phyloP scores from a whole-genome alignment of 2,888 invertebrate species.

The Leucania comma region DNA sequence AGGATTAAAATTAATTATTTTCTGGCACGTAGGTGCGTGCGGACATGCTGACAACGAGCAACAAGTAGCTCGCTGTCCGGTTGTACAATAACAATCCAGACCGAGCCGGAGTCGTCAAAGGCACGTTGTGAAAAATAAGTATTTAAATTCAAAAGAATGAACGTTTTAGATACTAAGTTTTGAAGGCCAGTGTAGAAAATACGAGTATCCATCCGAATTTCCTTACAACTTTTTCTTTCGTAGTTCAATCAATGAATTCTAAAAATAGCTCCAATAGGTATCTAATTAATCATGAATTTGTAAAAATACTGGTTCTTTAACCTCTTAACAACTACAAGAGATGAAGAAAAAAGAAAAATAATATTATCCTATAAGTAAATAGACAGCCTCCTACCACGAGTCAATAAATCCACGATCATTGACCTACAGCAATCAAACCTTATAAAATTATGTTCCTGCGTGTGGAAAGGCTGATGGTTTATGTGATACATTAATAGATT shows the following conservation, averaged over 20 bases:
- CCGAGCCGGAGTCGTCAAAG: too few relatives aligned
- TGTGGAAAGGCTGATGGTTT: neutral
- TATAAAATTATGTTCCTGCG: slow-evolving; percentile 22
- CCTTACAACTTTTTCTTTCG: neutral
- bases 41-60: too few relatives aligned
- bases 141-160: too few relatives aligned
- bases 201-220: neutral
- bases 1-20: neutral
- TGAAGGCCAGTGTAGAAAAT: neutral
- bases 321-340: neutral
- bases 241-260: neutral
- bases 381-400: neutral
- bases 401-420: slow-evolving; percentile 15
- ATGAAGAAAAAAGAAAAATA: slow-evolving; percentile 4
- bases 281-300: neutral
- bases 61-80: too few relatives aligned
- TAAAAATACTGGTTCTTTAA: neutral
- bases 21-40: neutral
- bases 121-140: too few relatives aligned
- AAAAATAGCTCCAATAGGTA: neutral
- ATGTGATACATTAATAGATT: slow-evolving; percentile 8
- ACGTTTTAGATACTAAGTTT: too few relatives aligned
- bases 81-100: too few relatives aligned
- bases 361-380: slow-evolving; percentile 2
- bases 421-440: slow-evolving; percentile 15